phyloP scores from a whole-genome alignment of 2,888 invertebrate genomes.

The Zeuzera pyrina region DNA sequence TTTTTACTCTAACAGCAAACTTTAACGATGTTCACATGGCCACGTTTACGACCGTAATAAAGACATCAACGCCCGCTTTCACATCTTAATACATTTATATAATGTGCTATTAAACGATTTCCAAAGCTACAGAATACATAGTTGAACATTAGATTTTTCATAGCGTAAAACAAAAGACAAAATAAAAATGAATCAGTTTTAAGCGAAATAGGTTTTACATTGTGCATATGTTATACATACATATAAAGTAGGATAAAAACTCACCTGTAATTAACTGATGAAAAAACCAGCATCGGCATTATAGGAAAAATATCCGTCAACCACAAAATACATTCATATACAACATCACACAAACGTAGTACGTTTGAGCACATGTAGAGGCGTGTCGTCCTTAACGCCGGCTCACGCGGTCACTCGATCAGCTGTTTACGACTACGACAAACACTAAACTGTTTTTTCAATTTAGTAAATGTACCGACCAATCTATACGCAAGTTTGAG shows the following conservation, averaged over 20 bases:
- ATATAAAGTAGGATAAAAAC: too few relatives aligned
- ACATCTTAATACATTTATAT: neutral
- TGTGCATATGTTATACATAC: too few relatives aligned
- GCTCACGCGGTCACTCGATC: conserved; percentile 43
- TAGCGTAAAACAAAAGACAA: too few relatives aligned
- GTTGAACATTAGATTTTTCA: too few relatives aligned
- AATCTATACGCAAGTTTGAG: too few relatives aligned
- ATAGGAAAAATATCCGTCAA: conserved; percentile 40
- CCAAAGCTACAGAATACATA: too few relatives aligned
- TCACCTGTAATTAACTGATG: conserved; percentile 7
- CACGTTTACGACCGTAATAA: conserved; percentile 20
- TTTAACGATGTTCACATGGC: conserved; percentile 9
- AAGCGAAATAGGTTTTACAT: too few relatives aligned
- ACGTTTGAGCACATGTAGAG: conserved; percentile 51
- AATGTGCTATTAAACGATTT: neutral
- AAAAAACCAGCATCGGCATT: conserved; percentile 28
- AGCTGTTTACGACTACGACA: conserved; percentile 16
- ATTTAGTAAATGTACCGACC: too few relatives aligned
- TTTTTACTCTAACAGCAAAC: conserved; percentile 10
- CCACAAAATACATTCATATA: conserved; percentile 49
- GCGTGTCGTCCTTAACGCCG: conserved; percentile 30
- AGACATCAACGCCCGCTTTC: conserved; percentile 22
- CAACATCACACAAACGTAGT: conserved; percentile 54
- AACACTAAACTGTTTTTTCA: too few relatives aligned
- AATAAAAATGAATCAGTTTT: too few relatives aligned